Evolutionary conservation across 2,113 vertebrate genomes (phyloP).

Genomic region (Syrrhaptes paradoxus): DNA sequence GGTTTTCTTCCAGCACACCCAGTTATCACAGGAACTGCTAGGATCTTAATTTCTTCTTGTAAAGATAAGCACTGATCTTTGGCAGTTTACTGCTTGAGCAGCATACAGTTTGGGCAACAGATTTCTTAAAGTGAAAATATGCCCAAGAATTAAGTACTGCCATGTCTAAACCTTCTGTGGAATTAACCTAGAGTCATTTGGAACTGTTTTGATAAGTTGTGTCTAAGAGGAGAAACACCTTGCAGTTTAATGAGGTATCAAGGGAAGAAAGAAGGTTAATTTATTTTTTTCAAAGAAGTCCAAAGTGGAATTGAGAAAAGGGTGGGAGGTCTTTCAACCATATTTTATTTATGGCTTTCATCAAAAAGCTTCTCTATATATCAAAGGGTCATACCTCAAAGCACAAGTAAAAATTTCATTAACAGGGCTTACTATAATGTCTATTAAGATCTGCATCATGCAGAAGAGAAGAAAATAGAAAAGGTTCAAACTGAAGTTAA

Average conservation of each 20-base stretch:
- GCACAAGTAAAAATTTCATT: conserved; percentile 1
- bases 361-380: not conserved
- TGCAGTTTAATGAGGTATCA: not conserved
- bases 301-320: not conserved
- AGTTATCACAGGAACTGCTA: not conserved
- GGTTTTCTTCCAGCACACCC: not conserved
- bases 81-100: not conserved
- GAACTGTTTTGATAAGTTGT: not conserved
- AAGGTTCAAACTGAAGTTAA: not conserved
- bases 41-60: not conserved
- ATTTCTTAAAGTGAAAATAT: not conserved
- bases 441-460: not conserved
- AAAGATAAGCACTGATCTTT: not conserved
- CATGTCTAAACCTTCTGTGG: not conserved
- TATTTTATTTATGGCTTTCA: not conserved
- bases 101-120: not conserved
- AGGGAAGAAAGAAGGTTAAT: not conserved
- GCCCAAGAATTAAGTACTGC: not conserved
- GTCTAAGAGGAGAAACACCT: not conserved
- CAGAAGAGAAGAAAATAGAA: not conserved
- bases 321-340: not conserved
- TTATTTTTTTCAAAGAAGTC: not conserved
- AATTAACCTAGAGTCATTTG: not conserved
- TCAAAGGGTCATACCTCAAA: not conserved
- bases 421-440: not conserved